A percentile compares a stretch with the other conserved stretches of the same genome.
Conservation (phyloP, 2,888 invertebrate genomes). For the Torymus auratus region DNA sequence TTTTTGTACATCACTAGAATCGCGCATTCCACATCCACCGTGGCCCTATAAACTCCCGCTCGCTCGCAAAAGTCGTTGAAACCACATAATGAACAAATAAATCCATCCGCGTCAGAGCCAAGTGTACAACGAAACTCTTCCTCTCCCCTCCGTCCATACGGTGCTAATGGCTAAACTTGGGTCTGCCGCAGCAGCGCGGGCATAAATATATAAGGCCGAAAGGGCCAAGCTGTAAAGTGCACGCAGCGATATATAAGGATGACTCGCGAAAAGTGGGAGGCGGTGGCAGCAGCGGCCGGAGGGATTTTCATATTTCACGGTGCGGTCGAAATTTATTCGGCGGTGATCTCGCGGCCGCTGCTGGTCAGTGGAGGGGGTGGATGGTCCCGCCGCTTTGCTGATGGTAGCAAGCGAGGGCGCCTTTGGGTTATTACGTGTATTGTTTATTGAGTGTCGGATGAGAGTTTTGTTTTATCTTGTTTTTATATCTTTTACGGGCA, state of each 20-base stretch:
- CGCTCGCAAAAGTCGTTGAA: slow-evolving; percentile 12
- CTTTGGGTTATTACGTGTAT: too few species aligned
- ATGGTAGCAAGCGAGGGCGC: too few species aligned
- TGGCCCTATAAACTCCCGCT: neutral
- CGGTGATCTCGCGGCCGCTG: slow-evolving; percentile 21
- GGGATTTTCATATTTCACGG: slow-evolving; percentile 39
- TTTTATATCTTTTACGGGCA: too few species aligned
- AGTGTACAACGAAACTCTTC: slow-evolving; percentile 1
- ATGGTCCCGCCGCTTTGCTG: too few species aligned
- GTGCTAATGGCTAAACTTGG: slow-evolving; percentile 53
- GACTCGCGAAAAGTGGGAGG: slow-evolving; percentile 44
- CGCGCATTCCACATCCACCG: too few species aligned
- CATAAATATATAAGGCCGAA: slow-evolving; percentile 55
- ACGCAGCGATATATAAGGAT: slow-evolving; percentile 62
- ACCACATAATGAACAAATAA: slow-evolving; percentile 52
- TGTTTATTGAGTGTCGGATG: too few species aligned
- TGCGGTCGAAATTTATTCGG: slow-evolving; percentile 20
- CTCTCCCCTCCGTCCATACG: neutral
- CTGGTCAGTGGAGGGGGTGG: neutral
- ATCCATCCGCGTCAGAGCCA: slow-evolving; percentile 47
- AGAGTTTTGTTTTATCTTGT: too few species aligned
- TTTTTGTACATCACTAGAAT: neutral
- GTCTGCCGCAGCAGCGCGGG: slow-evolving; percentile 14
- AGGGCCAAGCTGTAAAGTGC: slow-evolving; percentile 60
- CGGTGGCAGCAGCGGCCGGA: slow-evolving; percentile 18